A percentile compares a stretch with the other conserved stretches of the same genome.
Conservation (phyloP, 2,113 vertebrate genomes). For the Athene noctua region DNA sequence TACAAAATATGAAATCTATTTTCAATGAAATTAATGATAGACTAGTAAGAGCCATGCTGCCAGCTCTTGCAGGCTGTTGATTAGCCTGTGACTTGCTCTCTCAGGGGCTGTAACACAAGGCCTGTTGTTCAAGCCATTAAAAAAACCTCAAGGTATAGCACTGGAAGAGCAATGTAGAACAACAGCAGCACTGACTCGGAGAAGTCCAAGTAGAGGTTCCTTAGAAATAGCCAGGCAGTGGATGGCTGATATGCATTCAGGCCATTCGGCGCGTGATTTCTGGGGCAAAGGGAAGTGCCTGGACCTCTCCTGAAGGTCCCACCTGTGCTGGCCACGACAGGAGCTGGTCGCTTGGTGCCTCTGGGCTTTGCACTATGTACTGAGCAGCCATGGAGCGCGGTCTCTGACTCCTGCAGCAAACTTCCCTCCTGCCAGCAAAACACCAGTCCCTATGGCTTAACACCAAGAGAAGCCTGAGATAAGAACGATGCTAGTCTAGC, state of each 20-base stretch:
- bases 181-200: background rate
- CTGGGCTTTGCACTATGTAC: background rate
- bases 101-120: background rate
- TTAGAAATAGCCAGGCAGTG: background rate
- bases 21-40: background rate
- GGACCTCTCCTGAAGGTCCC: background rate
- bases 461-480: background rate
- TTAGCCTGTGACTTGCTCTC: background rate
- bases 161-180: background rate
- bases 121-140: background rate
- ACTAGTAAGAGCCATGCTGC: background rate
- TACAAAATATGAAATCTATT: background rate
- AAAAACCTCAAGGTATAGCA: background rate
- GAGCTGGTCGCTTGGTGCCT: background rate
- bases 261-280: background rate
- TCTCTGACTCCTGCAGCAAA: background rate
- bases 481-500: background rate
- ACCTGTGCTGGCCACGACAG: background rate
- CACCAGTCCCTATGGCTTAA: background rate
- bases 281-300: background rate
- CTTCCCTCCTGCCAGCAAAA: background rate
- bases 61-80: background rate
- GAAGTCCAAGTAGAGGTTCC: background rate
- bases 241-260: background rate
- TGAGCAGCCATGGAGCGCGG: fast-evolving